Base-by-base conservation (phyloP, 2,888 invertebrate species). In the Electrophaes corylata region DNA sequence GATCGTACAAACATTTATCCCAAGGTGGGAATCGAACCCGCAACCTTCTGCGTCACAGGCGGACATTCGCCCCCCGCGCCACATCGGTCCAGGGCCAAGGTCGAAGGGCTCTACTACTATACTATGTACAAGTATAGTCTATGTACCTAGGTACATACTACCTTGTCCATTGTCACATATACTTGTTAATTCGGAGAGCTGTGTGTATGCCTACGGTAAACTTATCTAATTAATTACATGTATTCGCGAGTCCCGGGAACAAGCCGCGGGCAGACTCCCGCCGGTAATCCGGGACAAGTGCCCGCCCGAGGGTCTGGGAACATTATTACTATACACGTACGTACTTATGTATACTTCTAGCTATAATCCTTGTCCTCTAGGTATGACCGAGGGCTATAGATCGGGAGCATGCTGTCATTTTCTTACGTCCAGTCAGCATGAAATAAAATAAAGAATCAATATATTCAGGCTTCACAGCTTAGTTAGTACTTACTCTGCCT, bases 201-300 rank as follows among this genome's bases (percentile, higher is more conserved):
- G 6, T 6, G 10, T 29, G 10, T 41, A 23, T 33, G n/a, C n/a
- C 33, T 29, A 16, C 23, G 20, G 20, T 51, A 37, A 57, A 29
- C 46, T 57, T 47, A 53, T 44, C 53, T 53, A 53, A 47, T 54
- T 54, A 48, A 26, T 60, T 54, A 48, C 65, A 67, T 61, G 60
- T 67, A 69, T 66, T 67, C 65, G 73, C 72, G 67, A 71, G 67
- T 71, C 71, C 65, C 66, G 66, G 62, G 62, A 62, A 66, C 50
- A 55, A 45, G 69, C 69, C 69, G 65, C 70, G 64, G 69, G 77
- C 73, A 59, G 76, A 81, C 79, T 81, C 79, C 76, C 54, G 52
- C 65, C 60, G 57, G 60, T 84, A 89, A 90, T 87, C 89, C 86
- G 65, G 78, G 75, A 78, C 87, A 87, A 89, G 90, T 87, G 84